Conservation (phyloP, 2,888 invertebrate genomes). For the Campoletis raptor region DNA sequence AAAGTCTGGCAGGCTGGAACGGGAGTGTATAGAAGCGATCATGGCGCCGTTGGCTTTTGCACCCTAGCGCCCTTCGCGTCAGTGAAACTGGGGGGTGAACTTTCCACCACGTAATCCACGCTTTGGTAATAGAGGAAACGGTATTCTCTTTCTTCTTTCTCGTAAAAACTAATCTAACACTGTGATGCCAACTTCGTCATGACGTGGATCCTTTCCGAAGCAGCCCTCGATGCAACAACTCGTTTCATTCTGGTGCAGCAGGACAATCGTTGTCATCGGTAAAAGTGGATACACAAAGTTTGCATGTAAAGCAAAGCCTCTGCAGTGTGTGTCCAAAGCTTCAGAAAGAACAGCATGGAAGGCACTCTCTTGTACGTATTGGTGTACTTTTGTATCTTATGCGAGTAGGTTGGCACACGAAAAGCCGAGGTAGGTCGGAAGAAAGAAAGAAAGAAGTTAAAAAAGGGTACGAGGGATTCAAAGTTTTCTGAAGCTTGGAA, state of each 20-base stretch:
- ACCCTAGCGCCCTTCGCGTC: constrained; percentile 65
- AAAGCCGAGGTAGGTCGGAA: constrained; percentile 26
- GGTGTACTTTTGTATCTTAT: constrained; percentile 28
- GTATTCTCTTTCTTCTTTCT: neutral
- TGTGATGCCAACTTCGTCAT: neutral
- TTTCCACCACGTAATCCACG: neutral
- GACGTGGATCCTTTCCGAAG: neutral
- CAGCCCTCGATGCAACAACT: neutral
- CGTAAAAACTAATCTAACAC: constrained; percentile 9
- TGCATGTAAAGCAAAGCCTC: neutral
- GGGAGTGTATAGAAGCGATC: constrained; percentile 34
- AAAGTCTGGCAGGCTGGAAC: constrained; percentile 40
- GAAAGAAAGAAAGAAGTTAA: constrained; percentile 37
- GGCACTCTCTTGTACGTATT: constrained; percentile 11
- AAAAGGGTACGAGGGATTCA: constrained; percentile 36
- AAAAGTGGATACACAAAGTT: constrained; percentile 15
- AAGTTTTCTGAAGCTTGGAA: constrained; percentile 48
- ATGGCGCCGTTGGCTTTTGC: constrained; percentile 71
- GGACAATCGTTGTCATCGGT: constrained; percentile 42
- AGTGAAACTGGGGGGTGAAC: constrained; percentile 9
- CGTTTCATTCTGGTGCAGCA: neutral
- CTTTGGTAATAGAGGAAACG: neutral
- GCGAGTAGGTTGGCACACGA: constrained; percentile 38
- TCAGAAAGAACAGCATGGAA: constrained; percentile 31
- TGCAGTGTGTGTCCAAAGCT: constrained; percentile 8